Evolutionary conservation across 2,888 invertebrate species (phyloP).

Genomic region (Micoletzkya japonica): DNA sequence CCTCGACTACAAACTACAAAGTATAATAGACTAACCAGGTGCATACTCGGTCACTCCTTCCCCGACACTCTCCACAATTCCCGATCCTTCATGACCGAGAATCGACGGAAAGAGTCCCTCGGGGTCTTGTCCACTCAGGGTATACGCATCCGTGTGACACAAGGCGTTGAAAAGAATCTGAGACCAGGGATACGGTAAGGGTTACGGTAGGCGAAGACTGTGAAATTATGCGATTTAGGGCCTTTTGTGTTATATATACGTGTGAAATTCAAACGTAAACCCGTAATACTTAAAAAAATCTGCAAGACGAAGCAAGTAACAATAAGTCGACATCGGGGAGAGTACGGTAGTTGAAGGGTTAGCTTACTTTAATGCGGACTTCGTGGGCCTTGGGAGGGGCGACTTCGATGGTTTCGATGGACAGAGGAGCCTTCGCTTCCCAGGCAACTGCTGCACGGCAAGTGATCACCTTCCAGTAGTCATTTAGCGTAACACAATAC

Average conservation of each 20-base stretch:
- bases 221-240: no score
- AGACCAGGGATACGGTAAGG: no score
- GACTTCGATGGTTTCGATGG: constrained; percentile 88
- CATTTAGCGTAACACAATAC: no score
- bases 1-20: not conserved
- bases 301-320: no score
- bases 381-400: constrained; percentile 90
- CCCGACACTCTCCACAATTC: constrained; percentile 94
- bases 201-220: no score
- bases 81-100: constrained; percentile 91
- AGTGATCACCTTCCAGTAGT: constrained; percentile 83
- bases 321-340: no score
- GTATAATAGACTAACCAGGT: constrained; percentile 70
- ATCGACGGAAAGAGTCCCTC: constrained; percentile 89
- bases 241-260: no score
- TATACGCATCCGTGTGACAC: constrained; percentile 89
- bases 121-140: constrained; percentile 76
- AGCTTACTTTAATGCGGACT: constrained; percentile 71
- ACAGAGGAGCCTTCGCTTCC: constrained; percentile 85
- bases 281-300: no score
- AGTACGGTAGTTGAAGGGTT: not conserved
- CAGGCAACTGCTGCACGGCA: constrained; percentile 96
- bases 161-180: constrained; percentile 80
- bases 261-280: no score
- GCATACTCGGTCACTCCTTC: constrained; percentile 84